Evolutionary conservation across 2,888 invertebrate species (phyloP), one percentile per base, ranked within the genome.

Genomic region (Melitaea athalia): DNA sequence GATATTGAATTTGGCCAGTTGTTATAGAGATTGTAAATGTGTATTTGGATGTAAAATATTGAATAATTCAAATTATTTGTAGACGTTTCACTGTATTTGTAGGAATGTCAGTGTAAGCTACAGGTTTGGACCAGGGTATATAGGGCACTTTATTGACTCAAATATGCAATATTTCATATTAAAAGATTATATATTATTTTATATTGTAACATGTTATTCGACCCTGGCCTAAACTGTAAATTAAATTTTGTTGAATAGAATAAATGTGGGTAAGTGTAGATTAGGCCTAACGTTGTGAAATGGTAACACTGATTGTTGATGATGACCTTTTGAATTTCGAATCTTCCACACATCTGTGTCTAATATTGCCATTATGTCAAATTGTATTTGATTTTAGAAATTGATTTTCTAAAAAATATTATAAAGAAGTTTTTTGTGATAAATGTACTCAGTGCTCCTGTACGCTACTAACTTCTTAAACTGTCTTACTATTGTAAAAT

Each of bases 1-100:
- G 15, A 57, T 78, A 75, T 61, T 69, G 52, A 62, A 69, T 57
- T 68, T 71, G 73, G 74, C 77, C 74, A 75, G 69, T 77, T 70
- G 79, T 80, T 78, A 70, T 57, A 57, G 57, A 10, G 78, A 76
- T 79, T 85, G 83, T 86, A 84, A 81, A 83, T 83, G 81, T 85
- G 79, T 81, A 57, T 3, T 59, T 55, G 53, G 33, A 57, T 57
- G 57, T 57, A 57, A 60, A 47, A 47, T 47, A 60, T 60, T 47
- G 60, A 43, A 17, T 47, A 60, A 47, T 60, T 47, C 60, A 47
- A 60, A 47, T 47, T 47, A 60, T 60, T 47, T 59, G 59, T 42
- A 45, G 45, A 60, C 45, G 60, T 45, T 60, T 14, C 31, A 24
- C 45, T 60, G 4, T 42, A 31, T 59, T 14, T 47, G 53, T 55